phyloP scores from a whole-genome alignment of 1,140 invertebrate genomes.

The Diploscapter pachys region DNA sequence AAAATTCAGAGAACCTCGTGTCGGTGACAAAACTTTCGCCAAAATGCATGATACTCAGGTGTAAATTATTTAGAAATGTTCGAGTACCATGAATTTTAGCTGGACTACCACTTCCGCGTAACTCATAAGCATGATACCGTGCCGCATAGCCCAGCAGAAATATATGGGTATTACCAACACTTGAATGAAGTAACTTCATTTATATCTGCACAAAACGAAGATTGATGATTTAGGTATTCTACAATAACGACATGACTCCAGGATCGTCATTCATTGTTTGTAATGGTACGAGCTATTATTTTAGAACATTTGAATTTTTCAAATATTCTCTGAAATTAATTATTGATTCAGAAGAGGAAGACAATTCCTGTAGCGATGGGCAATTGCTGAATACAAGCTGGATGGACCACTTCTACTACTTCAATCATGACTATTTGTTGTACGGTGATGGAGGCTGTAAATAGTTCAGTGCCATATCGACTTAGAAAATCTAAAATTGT shows the following conservation, averaged over 20 bases:
- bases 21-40: constrained; percentile 42
- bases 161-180: constrained; percentile 44
- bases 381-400: constrained; percentile 10
- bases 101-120: constrained; percentile 38
- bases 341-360: too few species aligned
- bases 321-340: neutral
- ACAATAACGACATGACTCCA: constrained; percentile 41
- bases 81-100: neutral
- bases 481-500: too few species aligned
- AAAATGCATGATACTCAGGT: constrained; percentile 40
- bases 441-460: too few species aligned
- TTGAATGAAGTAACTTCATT: constrained; percentile 33
- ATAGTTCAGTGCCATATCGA: too few species aligned
- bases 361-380: too few species aligned
- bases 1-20: constrained; percentile 36
- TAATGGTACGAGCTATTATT: neutral
- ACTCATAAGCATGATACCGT: constrained; percentile 40
- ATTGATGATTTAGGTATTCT: constrained; percentile 41
- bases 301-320: neutral
- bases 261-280: constrained; percentile 12
- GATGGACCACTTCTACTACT: constrained; percentile 35
- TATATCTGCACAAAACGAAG: neutral
- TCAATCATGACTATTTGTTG: neutral
- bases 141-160: constrained; percentile 44
- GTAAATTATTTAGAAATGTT: neutral